phyloP scores from a whole-genome alignment of 1,140 invertebrate genomes.

The Euwallacea similis region DNA sequence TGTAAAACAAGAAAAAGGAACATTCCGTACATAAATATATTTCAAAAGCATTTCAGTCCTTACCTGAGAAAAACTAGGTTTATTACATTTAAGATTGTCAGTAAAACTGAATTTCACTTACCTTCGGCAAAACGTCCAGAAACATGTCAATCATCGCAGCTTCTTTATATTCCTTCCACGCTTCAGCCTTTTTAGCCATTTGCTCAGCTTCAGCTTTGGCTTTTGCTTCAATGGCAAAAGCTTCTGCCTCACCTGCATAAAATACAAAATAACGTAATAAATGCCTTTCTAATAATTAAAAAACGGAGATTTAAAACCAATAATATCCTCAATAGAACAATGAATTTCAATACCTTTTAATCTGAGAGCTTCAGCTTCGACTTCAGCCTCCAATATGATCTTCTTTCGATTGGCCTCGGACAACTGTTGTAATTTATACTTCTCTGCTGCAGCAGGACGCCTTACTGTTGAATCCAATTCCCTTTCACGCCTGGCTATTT shows the following conservation, averaged over 20 bases:
- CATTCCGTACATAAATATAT: too few relatives aligned
- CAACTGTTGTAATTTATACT: constrained; percentile 88
- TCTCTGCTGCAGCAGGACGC: constrained; percentile 92
- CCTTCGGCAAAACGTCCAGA: constrained; percentile 93
- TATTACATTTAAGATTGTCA: not conserved
- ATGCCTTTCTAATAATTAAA: not conserved
- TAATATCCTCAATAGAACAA: too few relatives aligned
- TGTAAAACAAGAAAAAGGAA: too few relatives aligned
- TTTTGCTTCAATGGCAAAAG: constrained; percentile 90
- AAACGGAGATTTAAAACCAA: not conserved
- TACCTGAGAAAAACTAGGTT: not conserved
- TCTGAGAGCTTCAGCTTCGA: constrained; percentile 87
- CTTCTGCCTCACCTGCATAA: constrained; percentile 75
- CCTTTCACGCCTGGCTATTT: constrained; percentile 80
- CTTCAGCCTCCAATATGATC: constrained; percentile 86
- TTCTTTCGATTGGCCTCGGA: constrained; percentile 88
- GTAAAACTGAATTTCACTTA: constrained; percentile 51
- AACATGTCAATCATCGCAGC: constrained; percentile 98
- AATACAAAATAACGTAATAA: constrained; percentile 1
- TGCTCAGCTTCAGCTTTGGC: constrained; percentile 95
- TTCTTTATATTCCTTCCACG: constrained; percentile 93
- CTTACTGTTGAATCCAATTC: constrained; percentile 89
- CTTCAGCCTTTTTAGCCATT: constrained; percentile 95
- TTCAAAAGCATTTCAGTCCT: too few relatives aligned
- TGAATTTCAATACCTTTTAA: constrained; percentile 53